phyloP scores from a whole-genome alignment of 2,113 vertebrate genomes.

The Oreocharis arfaki region DNA sequence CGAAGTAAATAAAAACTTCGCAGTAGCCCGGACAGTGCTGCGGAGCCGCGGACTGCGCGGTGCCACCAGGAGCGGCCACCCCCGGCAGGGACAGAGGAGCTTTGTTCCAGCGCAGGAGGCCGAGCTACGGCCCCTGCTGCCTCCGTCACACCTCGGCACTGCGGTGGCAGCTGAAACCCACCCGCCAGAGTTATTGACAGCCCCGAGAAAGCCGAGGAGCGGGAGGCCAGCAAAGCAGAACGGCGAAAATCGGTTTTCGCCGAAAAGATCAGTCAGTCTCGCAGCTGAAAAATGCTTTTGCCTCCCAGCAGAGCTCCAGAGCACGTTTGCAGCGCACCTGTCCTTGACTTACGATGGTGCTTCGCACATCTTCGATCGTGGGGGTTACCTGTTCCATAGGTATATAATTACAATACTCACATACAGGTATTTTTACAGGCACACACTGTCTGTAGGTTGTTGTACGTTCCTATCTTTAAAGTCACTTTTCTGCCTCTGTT shows the following conservation, averaged over 20 bases:
- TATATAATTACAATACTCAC: fast-evolving
- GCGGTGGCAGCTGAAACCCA: not conserved
- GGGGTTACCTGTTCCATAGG: fast-evolving
- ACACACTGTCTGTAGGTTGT: fast-evolving
- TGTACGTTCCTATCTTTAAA: not conserved
- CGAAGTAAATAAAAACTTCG: not conserved
- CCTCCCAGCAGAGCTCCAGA: not conserved
- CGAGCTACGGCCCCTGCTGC: not conserved
- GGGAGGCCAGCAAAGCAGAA: not conserved
- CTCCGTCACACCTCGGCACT: fast-evolving
- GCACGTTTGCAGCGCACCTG: fast-evolving
- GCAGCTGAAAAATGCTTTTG: not conserved
- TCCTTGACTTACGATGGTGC: fast-evolving
- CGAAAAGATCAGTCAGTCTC: not conserved
- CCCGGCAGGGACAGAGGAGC: not conserved
- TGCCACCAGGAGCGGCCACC: not conserved
- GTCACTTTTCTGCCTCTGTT: not conserved
- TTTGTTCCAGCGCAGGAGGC: not conserved
- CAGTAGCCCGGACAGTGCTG: not conserved
- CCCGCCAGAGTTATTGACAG: no score
- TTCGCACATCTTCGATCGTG: fast-evolving
- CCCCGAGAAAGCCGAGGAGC: not conserved
- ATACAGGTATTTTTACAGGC: fast-evolving
- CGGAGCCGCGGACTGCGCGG: not conserved
- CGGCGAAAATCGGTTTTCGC: not conserved